Evolutionary conservation across 2,888 invertebrate genomes (phyloP).

Genomic region (Notodonta dromedarius): DNA sequence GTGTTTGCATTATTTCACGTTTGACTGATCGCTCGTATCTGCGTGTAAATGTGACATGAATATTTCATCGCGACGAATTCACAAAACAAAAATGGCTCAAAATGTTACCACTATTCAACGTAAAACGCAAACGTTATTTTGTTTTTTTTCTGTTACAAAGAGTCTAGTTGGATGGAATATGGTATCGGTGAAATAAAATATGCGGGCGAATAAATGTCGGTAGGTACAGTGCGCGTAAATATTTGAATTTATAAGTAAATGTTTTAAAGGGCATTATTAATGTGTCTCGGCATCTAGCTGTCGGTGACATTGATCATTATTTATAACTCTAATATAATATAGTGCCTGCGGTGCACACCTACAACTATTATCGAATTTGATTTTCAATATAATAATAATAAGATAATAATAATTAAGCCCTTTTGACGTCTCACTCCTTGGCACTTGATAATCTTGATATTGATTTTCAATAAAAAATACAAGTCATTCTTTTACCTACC

Average conservation of each 20-base stretch:
- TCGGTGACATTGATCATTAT: too few relatives aligned
- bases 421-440: too few relatives aligned
- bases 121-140: conserved; percentile 24
- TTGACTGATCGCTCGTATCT: conserved; percentile 71
- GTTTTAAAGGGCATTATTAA: too few relatives aligned
- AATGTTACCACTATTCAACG: conserved; percentile 22
- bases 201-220: conserved; percentile 24
- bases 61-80: conserved; percentile 67
- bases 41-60: conserved; percentile 76
- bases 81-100: conserved; percentile 54
- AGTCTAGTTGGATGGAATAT: conserved; percentile 16
- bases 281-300: too few relatives aligned
- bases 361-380: too few relatives aligned
- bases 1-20: conserved; percentile 79
- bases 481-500: too few relatives aligned
- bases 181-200: conserved; percentile 14
- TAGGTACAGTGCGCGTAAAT: background rate
- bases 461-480: too few relatives aligned
- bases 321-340: too few relatives aligned
- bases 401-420: too few relatives aligned
- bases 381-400: too few relatives aligned
- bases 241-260: background rate
- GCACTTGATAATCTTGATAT: too few relatives aligned
- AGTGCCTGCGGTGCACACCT: too few relatives aligned
- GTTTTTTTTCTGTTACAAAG: conserved; percentile 15